Base-by-base conservation (phyloP, 1,140 invertebrate genomes). In the Triops longicaudatus region DNA sequence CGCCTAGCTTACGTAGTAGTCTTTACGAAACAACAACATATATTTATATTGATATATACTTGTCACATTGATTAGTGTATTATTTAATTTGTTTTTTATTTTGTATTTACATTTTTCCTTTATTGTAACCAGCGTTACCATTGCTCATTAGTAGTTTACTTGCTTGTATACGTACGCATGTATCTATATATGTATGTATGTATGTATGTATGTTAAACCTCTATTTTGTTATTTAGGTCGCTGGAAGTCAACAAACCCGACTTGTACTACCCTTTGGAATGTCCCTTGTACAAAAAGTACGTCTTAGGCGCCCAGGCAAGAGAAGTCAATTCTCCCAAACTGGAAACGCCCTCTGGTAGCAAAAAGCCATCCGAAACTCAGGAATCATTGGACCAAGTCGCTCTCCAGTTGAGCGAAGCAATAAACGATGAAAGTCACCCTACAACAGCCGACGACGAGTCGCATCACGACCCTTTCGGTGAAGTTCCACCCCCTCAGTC, bases 271-370 rank as follows among this genome's bases (percentile, higher is more conserved):
- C 76, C 76, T 27, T 73, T 43, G 72, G 43, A 72, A n/a, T 77
- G 76, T 41, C 76, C 76, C 6, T 27, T 77, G 73, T 73, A 77
- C 72, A 12, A 37, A 17, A 77, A 77, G 76, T 77, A 77, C 76
- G 14, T 42, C 11, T 12, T 77, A 6, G 50, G 11, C 17, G 50
- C 50, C 6, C 50, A 63, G 22, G 2, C 50, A 6, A 63, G 22
- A 17, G 17, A 63, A 63, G 4, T 2, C 7, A 7, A 37, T 2
- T 37, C 31, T 37, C 50, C 22, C 50, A 63, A 22, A 14, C 17
- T 63, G 50, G 22, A 17, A 9, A 37, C 31, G 31, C 31, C 31
- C 31, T 7, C 1, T 63, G 6, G 10, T 6, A 14, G 6, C 22
- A 14, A 63, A 22, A 63, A 63, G 10, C 50, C 4, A 10, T 14